Evolutionary conservation across 64 coral and sea anemone genomes (phyloP).

Genomic region (Porites australiensis): DNA sequence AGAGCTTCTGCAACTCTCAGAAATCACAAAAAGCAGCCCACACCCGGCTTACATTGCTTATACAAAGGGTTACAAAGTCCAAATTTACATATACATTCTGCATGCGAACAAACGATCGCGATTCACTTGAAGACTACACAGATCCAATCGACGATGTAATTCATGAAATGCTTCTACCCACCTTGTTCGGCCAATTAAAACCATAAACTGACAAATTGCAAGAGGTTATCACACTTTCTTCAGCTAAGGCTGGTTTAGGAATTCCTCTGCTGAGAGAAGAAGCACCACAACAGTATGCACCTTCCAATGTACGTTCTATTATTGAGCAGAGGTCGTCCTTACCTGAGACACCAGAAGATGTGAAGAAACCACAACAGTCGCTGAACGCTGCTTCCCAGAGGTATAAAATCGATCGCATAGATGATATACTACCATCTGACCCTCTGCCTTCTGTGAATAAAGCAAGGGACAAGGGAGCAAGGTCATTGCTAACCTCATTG

Average conservation of each 20-base stretch:
- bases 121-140: not conserved
- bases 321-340: not conserved
- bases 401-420: conserved; percentile 7
- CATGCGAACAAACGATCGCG: conserved; percentile 6
- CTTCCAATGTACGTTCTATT: not conserved
- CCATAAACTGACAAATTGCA: not conserved
- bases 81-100: conserved; percentile 22
- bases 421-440: not conserved
- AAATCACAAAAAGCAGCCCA: conserved; percentile 3
- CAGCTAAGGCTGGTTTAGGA: not conserved
- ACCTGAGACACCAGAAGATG: not conserved
- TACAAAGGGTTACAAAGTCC: not conserved
- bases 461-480: conserved; percentile 39
- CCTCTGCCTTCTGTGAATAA: conserved; percentile 3
- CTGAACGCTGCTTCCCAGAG: conserved; percentile 3
- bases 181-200: conserved; percentile 1
- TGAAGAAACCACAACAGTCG: conserved; percentile 26
- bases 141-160: not conserved
- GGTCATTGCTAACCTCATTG: conserved; percentile 41
- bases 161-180: conserved; percentile 2
- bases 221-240: not conserved
- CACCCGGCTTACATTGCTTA: not conserved
- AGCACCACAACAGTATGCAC: not conserved
- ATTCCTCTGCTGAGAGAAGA: not conserved
- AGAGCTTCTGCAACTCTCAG: not conserved